phyloP scores from a whole-genome alignment of 2,113 vertebrate genomes.

The Muntiacus reevesi region DNA sequence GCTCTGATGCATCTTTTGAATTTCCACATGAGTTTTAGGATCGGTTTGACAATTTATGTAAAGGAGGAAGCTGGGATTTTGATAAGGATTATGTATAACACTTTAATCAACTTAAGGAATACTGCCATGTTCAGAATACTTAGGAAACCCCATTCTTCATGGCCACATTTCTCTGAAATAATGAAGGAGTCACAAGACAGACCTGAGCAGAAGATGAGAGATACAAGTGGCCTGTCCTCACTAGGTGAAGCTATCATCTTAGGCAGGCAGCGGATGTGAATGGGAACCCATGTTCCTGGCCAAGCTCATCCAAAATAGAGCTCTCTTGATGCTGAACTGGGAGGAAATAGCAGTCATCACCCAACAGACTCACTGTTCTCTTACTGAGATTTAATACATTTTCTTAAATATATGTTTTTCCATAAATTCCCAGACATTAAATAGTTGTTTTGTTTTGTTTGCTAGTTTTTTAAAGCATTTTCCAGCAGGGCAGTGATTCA shows the following conservation, averaged over 20 bases:
- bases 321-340: background rate
- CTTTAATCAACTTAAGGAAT: background rate
- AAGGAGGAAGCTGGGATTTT: background rate
- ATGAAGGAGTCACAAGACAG: background rate
- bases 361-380: background rate
- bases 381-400: background rate
- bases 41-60: background rate
- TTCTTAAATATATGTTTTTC: background rate
- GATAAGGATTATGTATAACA: background rate
- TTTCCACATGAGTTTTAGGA: background rate
- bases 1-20: background rate
- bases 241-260: background rate
- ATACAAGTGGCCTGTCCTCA: rapidly evolving
- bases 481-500: background rate
- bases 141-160: background rate
- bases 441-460: background rate
- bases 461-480: background rate
- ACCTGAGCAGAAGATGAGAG: background rate
- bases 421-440: background rate
- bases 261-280: background rate
- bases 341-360: background rate
- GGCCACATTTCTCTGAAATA: background rate
- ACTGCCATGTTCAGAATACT: background rate
- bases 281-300: background rate
- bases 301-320: rapidly evolving